Evolutionary conservation across 2,888 invertebrate species (phyloP), one percentile per base, ranked within the genome.

Genomic region (Hedychridium roseum): DNA sequence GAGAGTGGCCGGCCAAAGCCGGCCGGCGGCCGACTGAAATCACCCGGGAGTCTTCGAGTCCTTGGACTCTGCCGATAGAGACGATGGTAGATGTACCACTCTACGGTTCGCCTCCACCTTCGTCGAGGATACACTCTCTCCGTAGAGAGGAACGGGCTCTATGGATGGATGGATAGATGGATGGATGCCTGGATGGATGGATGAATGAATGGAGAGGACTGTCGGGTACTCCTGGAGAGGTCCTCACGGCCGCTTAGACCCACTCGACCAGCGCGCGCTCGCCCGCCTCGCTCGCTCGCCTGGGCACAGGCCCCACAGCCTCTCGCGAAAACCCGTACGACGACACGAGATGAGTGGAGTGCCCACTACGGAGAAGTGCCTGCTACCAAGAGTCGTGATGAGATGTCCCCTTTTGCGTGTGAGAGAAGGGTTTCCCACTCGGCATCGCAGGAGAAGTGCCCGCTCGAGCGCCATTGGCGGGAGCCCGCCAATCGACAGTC

Each of bases 201-300:
- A 69, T 71, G 71, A 67, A 71, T 70, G 70, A 64, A 71, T 68
- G 69, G 65, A 62, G 63, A 64, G 64, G 76, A 78, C 78, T 76
- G 76, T 78, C 73, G 75, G 78, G 74, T 73, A 76, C 73, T 73
- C 75, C 74, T 78, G 78, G 78, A 78, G 78, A 78, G 78, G 77
- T 75, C 78, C 78, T 78, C 76, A 77, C 78, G 70, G 72, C 78
- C 78, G 78, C 78, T 78, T 78, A 78, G 74, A 78, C 73, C 78
- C 78, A 78, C 78, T 78, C 76, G 73, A 77, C 72, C 68, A 64
- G 66, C 70, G 69, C 58, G 55, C 64, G 63, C 59, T 62, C 61
- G 69, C 62, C 62, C 63, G 59, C 54, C 65, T 64, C 68, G 67
- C 66, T 65, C 65, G 66, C 55, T 64, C 60, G 58, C 58, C 65